Conservation (phyloP, 2,113 vertebrate species). For the Odontophorus gujanensis region DNA sequence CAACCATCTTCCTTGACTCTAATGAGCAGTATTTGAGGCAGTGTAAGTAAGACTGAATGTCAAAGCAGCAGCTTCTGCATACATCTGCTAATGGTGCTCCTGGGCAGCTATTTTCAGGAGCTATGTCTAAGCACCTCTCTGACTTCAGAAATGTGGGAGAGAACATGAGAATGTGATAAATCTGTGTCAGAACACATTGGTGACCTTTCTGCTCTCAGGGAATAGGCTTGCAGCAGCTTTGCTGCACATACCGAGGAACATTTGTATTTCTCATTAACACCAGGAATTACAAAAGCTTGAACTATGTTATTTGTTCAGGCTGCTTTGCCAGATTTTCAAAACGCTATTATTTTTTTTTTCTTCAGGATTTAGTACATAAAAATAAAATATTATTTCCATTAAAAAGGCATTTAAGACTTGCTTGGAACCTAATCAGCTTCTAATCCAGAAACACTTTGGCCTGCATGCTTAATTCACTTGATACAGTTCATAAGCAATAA, state of each 20-base stretch:
- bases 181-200: neutral
- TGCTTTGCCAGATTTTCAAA: neutral
- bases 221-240: neutral
- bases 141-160: neutral
- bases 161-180: neutral
- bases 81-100: neutral
- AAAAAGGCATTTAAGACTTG: conserved; percentile 15
- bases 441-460: conserved; percentile 9
- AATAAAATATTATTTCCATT: conserved; percentile 9
- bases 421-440: conserved; percentile 16
- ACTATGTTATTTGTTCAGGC: conserved; percentile 1
- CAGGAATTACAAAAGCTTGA: conserved; percentile 16
- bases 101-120: neutral
- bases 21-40: fast-evolving
- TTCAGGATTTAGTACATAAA: neutral
- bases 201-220: conserved; percentile 11
- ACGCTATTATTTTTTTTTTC: neutral
- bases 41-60: fast-evolving
- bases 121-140: neutral
- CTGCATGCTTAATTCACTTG: neutral
- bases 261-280: conserved; percentile 42
- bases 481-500: conserved; percentile 42
- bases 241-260: neutral
- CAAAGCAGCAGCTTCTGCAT: neutral
- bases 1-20: neutral